These are phyloP conservation scores for Hormaphis cornu DNA, from an alignment of 1,140 invertebrate genomes.

Conservation along the genomic window DNA sequence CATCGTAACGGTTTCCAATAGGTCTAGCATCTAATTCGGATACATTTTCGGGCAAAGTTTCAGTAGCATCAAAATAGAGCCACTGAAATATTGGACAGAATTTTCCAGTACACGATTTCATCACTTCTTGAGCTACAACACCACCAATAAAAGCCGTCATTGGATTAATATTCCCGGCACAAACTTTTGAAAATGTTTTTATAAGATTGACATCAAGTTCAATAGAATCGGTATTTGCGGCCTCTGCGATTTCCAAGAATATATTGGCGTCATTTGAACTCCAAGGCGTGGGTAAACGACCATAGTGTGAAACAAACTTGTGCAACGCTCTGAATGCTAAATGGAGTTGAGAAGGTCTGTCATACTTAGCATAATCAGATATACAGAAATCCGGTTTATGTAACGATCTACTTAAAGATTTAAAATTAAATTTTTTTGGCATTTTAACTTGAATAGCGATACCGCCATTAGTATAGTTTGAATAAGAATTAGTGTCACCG, in stretches of 20 bases:
- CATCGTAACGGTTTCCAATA: constrained; percentile 74
- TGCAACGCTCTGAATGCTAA: constrained; percentile 77
- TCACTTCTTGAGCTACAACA: constrained; percentile 91
- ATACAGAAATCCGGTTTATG: constrained; percentile 75
- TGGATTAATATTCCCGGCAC: constrained; percentile 75
- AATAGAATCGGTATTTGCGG: constrained; percentile 36
- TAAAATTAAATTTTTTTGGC: constrained; percentile 77
- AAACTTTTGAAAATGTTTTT: constrained; percentile 62
- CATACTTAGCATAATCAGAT: constrained; percentile 93
- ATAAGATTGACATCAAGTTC: constrained; percentile 67
- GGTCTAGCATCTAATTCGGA: constrained; percentile 65
- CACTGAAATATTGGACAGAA: constrained; percentile 92
- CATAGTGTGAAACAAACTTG: constrained; percentile 53
- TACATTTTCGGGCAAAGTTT: constrained; percentile 72
- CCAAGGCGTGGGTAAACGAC: constrained; percentile 66
- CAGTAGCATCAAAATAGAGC: constrained; percentile 92
- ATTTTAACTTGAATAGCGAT: constrained; percentile 94
- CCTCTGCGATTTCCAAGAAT: constrained; percentile 57
- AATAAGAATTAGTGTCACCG: constrained; percentile 73
- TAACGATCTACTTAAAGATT: constrained; percentile 64
- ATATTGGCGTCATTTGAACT: constrained; percentile 62
- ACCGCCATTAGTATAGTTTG: constrained; percentile 71
- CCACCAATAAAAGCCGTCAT: constrained; percentile 93
- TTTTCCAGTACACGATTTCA: constrained; percentile 97
- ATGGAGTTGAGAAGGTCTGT: constrained; percentile 81